A percentile compares a stretch with the other conserved stretches of the same genome.
Conservation (phyloP, 2,888 invertebrate species). For the Epinotia ramella region DNA sequence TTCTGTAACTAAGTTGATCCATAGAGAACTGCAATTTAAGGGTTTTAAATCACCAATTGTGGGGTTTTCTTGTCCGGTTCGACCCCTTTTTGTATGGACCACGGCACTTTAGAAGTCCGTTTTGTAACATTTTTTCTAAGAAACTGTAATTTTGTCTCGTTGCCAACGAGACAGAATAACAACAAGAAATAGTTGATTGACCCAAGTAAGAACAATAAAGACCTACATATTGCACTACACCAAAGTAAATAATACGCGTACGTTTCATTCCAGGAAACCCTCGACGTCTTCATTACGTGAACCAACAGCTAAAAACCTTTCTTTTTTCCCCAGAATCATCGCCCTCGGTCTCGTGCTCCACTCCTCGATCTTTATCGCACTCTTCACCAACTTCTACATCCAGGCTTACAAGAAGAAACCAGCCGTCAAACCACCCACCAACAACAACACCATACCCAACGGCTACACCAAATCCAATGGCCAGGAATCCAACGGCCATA, state of each 20-base stretch:
- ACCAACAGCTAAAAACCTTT: conserved; percentile 39
- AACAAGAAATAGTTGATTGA: no score
- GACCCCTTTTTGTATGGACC: no score
- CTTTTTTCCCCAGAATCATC: conserved; percentile 81
- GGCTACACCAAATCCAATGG: conserved; percentile 52
- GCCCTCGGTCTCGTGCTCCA: conserved; percentile 91
- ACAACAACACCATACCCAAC: conserved; percentile 61
- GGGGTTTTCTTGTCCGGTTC: no score
- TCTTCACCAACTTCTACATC: conserved; percentile 96
- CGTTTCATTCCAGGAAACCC: neutral
- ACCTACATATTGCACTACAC: neutral
- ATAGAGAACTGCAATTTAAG: no score
- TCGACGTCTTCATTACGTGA: neutral
- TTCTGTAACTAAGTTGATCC: no score
- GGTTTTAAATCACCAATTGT: no score
- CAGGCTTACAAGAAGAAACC: conserved; percentile 88
- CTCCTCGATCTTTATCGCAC: conserved; percentile 94
- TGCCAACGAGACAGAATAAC: no score
- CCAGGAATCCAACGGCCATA: conserved; percentile 56
- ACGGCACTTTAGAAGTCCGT: no score
- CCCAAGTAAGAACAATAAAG: no score
- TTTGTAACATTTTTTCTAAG: no score
- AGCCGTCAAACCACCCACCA: conserved; percentile 52
- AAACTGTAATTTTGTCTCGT: no score
- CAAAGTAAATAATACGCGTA: neutral